phyloP scores from a whole-genome alignment of 2,113 vertebrate species.

The Hylia prasina region DNA sequence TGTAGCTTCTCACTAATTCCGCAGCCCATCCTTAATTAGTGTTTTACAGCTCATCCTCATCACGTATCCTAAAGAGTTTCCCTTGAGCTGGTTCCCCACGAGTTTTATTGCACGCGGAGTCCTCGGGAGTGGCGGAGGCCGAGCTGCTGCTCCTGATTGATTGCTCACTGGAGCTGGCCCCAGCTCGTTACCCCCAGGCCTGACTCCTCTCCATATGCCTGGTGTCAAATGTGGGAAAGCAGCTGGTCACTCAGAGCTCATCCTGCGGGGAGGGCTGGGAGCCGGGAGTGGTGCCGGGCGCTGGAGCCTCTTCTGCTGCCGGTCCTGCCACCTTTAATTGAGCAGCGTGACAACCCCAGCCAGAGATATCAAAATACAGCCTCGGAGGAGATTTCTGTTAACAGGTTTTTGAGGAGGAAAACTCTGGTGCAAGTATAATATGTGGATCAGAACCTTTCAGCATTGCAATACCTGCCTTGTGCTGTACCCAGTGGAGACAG shows the following conservation, averaged over 20 bases:
- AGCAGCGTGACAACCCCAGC: slow-evolving; percentile 59
- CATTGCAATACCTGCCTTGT: fast-evolving
- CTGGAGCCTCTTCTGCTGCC: slow-evolving; percentile 58
- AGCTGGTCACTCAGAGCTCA: slow-evolving; percentile 72
- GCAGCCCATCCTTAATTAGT: slow-evolving; percentile 65
- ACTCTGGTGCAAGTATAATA: not conserved
- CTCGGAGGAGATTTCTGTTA: slow-evolving; percentile 59
- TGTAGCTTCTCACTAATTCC: slow-evolving; percentile 44
- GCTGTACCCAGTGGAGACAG: not conserved
- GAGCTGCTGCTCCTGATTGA: slow-evolving; percentile 72
- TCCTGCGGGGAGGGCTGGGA: slow-evolving; percentile 61
- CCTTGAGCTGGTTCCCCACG: slow-evolving; percentile 58
- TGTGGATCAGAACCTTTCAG: not conserved
- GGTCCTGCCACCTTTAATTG: slow-evolving; percentile 65
- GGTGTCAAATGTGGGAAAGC: slow-evolving; percentile 74
- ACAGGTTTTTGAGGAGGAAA: slow-evolving; percentile 28
- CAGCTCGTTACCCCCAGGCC: slow-evolving; percentile 67
- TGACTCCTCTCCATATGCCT: slow-evolving; percentile 71
- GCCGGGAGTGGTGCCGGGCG: not conserved
- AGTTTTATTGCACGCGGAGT: slow-evolving; percentile 67
- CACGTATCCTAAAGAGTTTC: slow-evolving; percentile 63
- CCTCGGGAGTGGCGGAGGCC: not conserved
- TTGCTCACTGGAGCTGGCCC: slow-evolving; percentile 71
- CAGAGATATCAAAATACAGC: slow-evolving; percentile 68
- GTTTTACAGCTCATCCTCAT: slow-evolving; percentile 61